Evolutionary conservation across 2,888 invertebrate genomes (phyloP), one percentile per base, ranked within the genome.

Genomic region (Tillus elongatus): DNA sequence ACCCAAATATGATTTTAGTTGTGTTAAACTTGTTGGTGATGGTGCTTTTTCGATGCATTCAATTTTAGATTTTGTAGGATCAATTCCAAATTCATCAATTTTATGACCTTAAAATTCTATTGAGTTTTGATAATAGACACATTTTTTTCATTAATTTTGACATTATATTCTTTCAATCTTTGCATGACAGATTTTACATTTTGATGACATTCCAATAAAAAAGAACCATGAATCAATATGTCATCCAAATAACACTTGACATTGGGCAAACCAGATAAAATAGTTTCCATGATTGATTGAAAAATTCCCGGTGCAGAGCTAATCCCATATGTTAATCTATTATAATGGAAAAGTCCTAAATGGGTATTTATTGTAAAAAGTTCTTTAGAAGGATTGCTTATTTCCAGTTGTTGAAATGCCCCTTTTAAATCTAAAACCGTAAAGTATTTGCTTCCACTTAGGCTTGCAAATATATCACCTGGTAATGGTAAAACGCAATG

Each of bases 401-500:
- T n/a, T n/a, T n/a, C n/a, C n/a, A n/a, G n/a, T n/a, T n/a, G n/a
- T n/a, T n/a, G n/a, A n/a, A n/a, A n/a, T n/a, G n/a, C n/a, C n/a
- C n/a, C n/a, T n/a, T n/a, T n/a, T n/a, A n/a, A n/a, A n/a, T n/a
- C n/a, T n/a, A 55, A 19, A 2, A 49, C 43, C 28, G 46, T 42
- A 39, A 51, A 58, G 33, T 42, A 39, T 30, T 43, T 39, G 29
- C 49, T 50, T 9, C 47, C 49, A 26, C 33, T 39, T 14, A 60
- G 36, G 4, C 40, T 38, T 6, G 52, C 46, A n/a, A n/a, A n/a
- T n/a, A n/a, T n/a, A n/a, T n/a, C n/a, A n/a, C n/a, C n/a, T n/a
- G n/a, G n/a, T n/a, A 41, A 55, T 3, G 58, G 57, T 35, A 60
- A 45, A n/a, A 53, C 52, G 33, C 51, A 57, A 35, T 54, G 53